Evolutionary conservation across 2,797 vertebrate genomes (phyloP), one percentile per base, ranked within the genome.

Genomic region (Sebastes minor): DNA sequence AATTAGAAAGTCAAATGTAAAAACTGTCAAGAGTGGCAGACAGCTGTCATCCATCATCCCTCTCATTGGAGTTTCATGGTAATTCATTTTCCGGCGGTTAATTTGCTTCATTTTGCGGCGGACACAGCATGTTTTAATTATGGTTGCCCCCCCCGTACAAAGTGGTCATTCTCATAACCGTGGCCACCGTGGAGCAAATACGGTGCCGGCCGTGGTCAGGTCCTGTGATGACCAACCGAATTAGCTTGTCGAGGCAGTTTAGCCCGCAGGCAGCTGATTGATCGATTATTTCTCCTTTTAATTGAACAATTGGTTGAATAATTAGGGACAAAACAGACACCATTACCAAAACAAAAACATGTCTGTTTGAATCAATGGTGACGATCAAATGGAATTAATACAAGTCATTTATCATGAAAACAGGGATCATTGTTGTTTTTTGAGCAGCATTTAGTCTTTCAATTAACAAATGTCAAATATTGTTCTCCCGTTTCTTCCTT

Each of bases 1-100:
- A 95, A 96, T 96, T 95, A 95, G 87, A 94, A 95, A 96, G 92
- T 94, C 94, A 94, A 94, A 95, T 94, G 91, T 94, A 94, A 94
- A 94, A 94, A 91, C 85, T 86, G 88, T 92, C 90, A 91, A 76
- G 90, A 86, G 89, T 90, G 91, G 87, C 84, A 84, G 90, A 91
- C 89, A 90, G 91, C 90, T 92, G 92, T 95, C 93, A 89, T 95
- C 94, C 94, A 94, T 95, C 94, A 94, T 94, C 91, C 78, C 86
- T 93, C 90, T 95, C 88, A 90, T 94, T 93, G 93, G 87, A 88
- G 82, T 91, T 95, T 90, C 82, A 80, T 88, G 88, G 79, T 91
- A 86, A 93, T 93, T 93, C 80, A 83, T 95, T 94, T 92, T 84
- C 86, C 60, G 66, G 78, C 56, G 63, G 67, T 78, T 91, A 89